Conservation (phyloP, 2,797 vertebrate species). For the Mycteria americana region DNA sequence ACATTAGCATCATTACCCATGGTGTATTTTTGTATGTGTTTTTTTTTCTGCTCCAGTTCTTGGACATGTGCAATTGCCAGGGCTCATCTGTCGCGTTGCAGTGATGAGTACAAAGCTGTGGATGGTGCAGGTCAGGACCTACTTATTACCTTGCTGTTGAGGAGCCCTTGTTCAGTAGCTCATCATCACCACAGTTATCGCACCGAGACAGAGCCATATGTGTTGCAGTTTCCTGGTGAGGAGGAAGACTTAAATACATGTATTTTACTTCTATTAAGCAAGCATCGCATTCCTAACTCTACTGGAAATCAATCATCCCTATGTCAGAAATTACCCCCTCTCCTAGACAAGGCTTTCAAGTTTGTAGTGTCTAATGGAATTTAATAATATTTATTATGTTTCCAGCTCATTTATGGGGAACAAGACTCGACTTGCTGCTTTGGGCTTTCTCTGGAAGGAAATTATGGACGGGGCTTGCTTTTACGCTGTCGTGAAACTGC, state of each 20-base stretch:
- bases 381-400: background rate
- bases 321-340: background rate
- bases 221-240: background rate
- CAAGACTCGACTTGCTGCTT: slow-evolving; percentile 27
- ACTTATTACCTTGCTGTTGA: rapidly evolving
- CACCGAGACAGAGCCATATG: rapidly evolving
- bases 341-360: background rate
- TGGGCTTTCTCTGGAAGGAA: background rate
- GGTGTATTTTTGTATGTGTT: rapidly evolving
- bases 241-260: background rate
- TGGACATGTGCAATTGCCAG: rapidly evolving
- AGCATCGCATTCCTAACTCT: background rate
- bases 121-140: background rate
- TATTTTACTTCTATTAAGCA: background rate
- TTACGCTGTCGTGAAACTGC: rapidly evolving
- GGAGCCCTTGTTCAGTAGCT: background rate
- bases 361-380: background rate
- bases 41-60: background rate
- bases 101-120: background rate
- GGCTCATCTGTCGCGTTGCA: background rate
- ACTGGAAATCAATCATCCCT: slow-evolving; percentile 1
- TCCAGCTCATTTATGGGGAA: background rate
- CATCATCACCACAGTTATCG: rapidly evolving
- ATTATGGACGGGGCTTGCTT: background rate
- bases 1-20: rapidly evolving